Evolutionary conservation across 2,888 invertebrate species (phyloP), one percentile per base, ranked within the genome.

Genomic region (Drosophila niveifrons): DNA sequence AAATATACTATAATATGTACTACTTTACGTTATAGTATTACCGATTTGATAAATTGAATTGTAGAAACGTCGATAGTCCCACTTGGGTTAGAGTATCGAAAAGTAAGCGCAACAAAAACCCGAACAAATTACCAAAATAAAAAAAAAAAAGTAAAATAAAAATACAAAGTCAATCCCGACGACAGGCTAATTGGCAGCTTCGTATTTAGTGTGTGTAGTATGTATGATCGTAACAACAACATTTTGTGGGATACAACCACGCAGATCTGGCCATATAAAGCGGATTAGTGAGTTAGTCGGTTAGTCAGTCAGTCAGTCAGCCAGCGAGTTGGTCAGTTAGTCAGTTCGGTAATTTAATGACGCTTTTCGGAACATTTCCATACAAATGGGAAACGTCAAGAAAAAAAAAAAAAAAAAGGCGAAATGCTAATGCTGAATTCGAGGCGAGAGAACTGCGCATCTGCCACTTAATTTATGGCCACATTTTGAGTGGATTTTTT

Each of bases 291-390:
- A 52, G 50, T 63, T 53, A 36, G 57, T 43, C 47, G 11, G 58
- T 51, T 2, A 50, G 59, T 59, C 52, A 2, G 61, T 52, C 23
- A 51, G 61, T 52, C 41, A 11, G 48, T 47, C 13, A 41, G 47
- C 46, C 46, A 28, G 53, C 17, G n/a, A 17, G 46, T 44, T 11
- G 36, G 63, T 43, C 18, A 34, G 48, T 64, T 39, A 36, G 56
- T 29, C 36, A 29, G 78, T 51, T 68, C 57, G 44, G 36, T 61
- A 55, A 50, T 75, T 66, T 69, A 62, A 76, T 79, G 50, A 64
- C 59, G 75, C 59, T 69, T 75, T 69, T 64, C 59, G 65, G 65
- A 69, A 75, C 75, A 80, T 80, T 77, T 80, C 78, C 78, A 78
- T 78, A 76, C 65, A 44, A 80, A 78, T 65, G 70, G 53, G 68